Conservation (phyloP, 2,113 vertebrate genomes). For the Actenoides hombroni region DNA sequence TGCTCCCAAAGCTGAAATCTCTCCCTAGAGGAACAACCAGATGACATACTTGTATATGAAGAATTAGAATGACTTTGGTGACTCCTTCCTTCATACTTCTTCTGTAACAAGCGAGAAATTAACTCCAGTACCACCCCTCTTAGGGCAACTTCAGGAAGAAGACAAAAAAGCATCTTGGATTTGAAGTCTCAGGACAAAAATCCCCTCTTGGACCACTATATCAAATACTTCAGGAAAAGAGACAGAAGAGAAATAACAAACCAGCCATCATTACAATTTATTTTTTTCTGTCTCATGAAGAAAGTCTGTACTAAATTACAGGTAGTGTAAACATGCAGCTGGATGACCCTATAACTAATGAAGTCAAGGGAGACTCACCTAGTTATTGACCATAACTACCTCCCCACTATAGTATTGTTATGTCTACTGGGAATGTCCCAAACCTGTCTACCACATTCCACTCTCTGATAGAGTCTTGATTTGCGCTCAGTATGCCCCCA, state of each 20-base stretch:
- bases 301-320: neutral
- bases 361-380: neutral
- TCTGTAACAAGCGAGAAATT: neutral
- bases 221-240: neutral
- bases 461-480: neutral
- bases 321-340: neutral
- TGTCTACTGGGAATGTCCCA: neutral
- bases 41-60: neutral
- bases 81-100: neutral
- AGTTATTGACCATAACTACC: neutral
- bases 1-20: neutral
- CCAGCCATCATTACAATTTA: neutral
- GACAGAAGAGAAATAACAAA: neutral
- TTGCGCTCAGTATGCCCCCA: neutral
- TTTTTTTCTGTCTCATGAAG: neutral
- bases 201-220: accelerated
- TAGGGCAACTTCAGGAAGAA: neutral
- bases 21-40: neutral
- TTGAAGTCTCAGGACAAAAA: neutral
- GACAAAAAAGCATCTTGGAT: neutral
- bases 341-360: neutral
- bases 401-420: neutral
- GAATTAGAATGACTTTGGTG: neutral
- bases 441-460: neutral
- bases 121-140: neutral